These are phyloP conservation scores for Smittia aterrima DNA, from an alignment of 2,888 invertebrate species.

Conservation along the genomic window DNA sequence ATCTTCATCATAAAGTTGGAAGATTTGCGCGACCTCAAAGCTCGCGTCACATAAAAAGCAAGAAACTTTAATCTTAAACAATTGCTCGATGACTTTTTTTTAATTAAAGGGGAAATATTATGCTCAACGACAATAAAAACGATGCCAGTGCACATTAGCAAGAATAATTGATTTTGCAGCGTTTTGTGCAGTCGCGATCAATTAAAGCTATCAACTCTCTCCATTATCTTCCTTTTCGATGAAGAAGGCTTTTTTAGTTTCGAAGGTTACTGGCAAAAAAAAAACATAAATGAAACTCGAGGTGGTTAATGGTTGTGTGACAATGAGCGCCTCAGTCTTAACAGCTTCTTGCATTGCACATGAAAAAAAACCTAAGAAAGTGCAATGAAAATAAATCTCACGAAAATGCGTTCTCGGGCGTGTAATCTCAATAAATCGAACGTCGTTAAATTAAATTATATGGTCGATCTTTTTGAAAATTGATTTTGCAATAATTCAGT, in stretches of 20 bases:
- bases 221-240: neutral
- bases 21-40: too few relatives aligned
- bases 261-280: neutral
- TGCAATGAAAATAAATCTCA: neutral
- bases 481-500: neutral
- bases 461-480: too few relatives aligned
- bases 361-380: neutral
- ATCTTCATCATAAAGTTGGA: too few relatives aligned
- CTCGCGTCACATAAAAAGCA: too few relatives aligned
- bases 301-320: too few relatives aligned
- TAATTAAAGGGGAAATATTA: too few relatives aligned
- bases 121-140: too few relatives aligned
- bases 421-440: neutral
- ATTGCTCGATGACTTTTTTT: too few relatives aligned
- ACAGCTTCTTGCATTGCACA: too few relatives aligned
- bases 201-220: neutral
- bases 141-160: neutral
- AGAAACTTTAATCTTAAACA: too few relatives aligned
- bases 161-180: neutral
- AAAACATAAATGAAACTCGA: too few relatives aligned
- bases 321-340: too few relatives aligned
- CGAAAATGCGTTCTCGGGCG: neutral
- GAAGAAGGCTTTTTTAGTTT: neutral
- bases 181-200: neutral
- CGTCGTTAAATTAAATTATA: constrained; percentile 5